Conservation (phyloP, 2,797 vertebrate genomes). For the Odontamblyopus lacepedii region DNA sequence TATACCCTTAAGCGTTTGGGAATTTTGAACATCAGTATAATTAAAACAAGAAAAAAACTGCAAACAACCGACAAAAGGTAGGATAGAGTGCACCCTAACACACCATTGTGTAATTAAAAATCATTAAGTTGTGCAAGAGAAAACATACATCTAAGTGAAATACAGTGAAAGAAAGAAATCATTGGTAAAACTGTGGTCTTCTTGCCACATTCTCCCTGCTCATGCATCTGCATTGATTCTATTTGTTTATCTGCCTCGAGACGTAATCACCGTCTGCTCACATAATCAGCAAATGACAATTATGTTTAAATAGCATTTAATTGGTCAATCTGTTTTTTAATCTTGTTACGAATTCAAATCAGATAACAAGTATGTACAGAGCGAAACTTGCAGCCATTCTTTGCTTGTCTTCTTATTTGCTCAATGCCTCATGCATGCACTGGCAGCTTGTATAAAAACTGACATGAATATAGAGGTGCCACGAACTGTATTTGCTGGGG, state of each 20-base stretch:
- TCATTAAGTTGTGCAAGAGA: not conserved
- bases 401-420: not conserved
- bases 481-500: slow-evolving; percentile 36
- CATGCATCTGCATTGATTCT: slow-evolving; percentile 9
- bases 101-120: not conserved
- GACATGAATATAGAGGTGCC: slow-evolving; percentile 10
- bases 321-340: slow-evolving; percentile 9
- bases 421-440: not conserved
- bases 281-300: slow-evolving; percentile 12
- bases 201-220: not conserved
- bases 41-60: no score
- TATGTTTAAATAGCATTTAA: slow-evolving; percentile 11
- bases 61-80: not conserved
- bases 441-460: slow-evolving; percentile 18
- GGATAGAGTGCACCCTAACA: not conserved
- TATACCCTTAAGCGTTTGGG: no score
- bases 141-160: not conserved
- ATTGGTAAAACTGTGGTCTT: not conserved
- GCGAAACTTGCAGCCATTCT: not conserved
- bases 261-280: slow-evolving; percentile 22
- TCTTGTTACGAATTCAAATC: slow-evolving; percentile 2
- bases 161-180: not conserved
- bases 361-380: not conserved
- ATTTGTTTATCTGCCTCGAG: slow-evolving; percentile 24
- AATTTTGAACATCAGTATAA: no score